Percentiles rank a stretch among this genome's conserved stretches.
Conservation (phyloP, 2,113 vertebrate species). For the Phalacrocorax brasilianus region DNA sequence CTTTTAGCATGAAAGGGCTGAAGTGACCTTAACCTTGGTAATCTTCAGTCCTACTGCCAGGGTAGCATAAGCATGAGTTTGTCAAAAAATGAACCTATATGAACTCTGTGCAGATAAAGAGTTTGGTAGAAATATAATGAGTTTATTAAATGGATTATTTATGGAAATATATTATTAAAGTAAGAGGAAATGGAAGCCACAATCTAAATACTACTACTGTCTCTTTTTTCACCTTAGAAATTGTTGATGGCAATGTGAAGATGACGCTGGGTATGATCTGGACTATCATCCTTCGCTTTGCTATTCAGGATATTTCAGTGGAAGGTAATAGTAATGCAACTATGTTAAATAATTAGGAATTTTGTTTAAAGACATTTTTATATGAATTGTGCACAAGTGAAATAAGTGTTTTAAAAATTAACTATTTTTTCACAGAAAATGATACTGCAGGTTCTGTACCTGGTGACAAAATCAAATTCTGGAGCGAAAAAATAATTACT, state of each 20-base stretch:
- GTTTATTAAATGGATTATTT: not conserved
- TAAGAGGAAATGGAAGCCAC: not conserved
- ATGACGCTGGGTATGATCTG: slow-evolving; percentile 99
- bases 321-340: slow-evolving; percentile 84
- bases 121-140: not conserved
- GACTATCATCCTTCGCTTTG: slow-evolving; percentile 99
- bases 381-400: not conserved
- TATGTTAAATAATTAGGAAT: not conserved
- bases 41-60: not conserved
- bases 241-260: slow-evolving; percentile 96
- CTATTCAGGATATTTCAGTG: slow-evolving; percentile 97
- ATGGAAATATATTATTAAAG: not conserved
- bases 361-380: not conserved
- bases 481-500: not conserved
- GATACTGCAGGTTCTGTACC: not conserved
- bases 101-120: not conserved
- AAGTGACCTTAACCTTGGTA: not conserved
- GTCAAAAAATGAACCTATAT: not conserved
- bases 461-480: not conserved
- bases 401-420: not conserved
- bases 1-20: not conserved
- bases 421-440: not conserved
- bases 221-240: slow-evolving; percentile 80
- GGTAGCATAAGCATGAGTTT: not conserved
- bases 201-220: not conserved